These are phyloP conservation scores for Wiebesia pumilae DNA, from an alignment of 1,140 invertebrate species.

Conservation along the genomic window DNA sequence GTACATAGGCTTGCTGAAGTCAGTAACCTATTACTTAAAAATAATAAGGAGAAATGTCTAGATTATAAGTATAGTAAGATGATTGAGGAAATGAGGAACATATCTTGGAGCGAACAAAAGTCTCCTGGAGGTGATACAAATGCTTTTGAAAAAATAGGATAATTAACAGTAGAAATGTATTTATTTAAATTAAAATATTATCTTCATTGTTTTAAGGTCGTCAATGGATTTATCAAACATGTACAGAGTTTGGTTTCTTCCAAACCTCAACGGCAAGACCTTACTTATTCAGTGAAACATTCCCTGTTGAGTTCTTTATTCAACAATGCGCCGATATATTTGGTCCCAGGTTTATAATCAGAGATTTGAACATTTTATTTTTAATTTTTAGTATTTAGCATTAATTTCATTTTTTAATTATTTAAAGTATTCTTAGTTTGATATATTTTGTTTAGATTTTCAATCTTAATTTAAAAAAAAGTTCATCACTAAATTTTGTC, in stretches of 20 bases:
- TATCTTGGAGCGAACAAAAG: slow-evolving; percentile 79
- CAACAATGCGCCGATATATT: slow-evolving; percentile 90
- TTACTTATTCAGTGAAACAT: slow-evolving; percentile 86
- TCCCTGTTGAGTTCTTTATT: slow-evolving; percentile 87
- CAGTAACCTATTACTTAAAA: slow-evolving; percentile 82
- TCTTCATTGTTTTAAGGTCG: slow-evolving; percentile 74
- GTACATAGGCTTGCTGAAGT: slow-evolving; percentile 84
- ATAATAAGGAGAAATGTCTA: slow-evolving; percentile 84
- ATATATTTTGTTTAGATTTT: too few relatives aligned
- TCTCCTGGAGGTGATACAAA: slow-evolving; percentile 78
- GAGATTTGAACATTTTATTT: not conserved
- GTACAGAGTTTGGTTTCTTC: slow-evolving; percentile 96
- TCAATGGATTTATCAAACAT: slow-evolving; percentile 97
- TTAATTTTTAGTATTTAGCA: too few relatives aligned
- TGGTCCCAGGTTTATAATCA: slow-evolving; percentile 73
- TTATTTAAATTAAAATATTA: not conserved
- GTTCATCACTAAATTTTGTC: not conserved
- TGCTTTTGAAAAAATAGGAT: not conserved
- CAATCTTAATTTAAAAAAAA: not conserved
- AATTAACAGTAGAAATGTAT: too few relatives aligned
- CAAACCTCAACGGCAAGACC: slow-evolving; percentile 87
- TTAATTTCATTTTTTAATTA: too few relatives aligned
- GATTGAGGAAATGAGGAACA: slow-evolving; percentile 82
- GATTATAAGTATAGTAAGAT: slow-evolving; percentile 89
- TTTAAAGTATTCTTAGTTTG: too few relatives aligned